Conservation (phyloP, 2,888 invertebrate species). For the Cephus runcator region DNA sequence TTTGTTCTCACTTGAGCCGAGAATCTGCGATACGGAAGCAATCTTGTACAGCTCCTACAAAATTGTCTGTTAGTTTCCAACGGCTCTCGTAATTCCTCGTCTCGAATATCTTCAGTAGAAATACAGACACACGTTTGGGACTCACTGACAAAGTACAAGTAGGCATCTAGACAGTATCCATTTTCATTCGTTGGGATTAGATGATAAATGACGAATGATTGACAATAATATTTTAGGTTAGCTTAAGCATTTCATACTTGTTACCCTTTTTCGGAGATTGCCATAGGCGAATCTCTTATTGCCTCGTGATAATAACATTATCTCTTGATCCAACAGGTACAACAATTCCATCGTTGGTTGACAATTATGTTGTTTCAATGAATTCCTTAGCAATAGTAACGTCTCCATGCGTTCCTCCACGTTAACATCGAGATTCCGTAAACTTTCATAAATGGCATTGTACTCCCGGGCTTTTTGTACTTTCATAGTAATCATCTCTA, state of each 20-base stretch:
- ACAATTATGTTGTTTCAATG: slow-evolving; percentile 73
- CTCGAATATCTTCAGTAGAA: background rate
- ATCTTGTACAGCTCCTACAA: slow-evolving; percentile 50
- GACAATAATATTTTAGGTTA: background rate
- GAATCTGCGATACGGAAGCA: slow-evolving; percentile 46
- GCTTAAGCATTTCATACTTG: slow-evolving; percentile 33
- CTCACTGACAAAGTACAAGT: slow-evolving; percentile 45
- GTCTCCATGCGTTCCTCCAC: slow-evolving; percentile 77
- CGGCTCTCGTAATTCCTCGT: slow-evolving; percentile 42
- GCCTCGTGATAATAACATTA: slow-evolving; percentile 75
- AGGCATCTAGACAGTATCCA: slow-evolving; percentile 36
- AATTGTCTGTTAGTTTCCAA: slow-evolving; percentile 39
- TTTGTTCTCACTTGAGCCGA: slow-evolving; percentile 46
- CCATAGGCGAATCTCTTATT: slow-evolving; percentile 71
- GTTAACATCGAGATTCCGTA: slow-evolving; percentile 71
- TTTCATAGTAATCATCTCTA: slow-evolving; percentile 85
- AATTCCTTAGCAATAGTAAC: slow-evolving; percentile 76
- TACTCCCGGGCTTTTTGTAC: slow-evolving; percentile 83
- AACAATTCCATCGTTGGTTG: slow-evolving; percentile 71
- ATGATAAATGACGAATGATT: background rate
- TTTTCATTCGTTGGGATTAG: background rate
- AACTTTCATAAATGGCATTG: slow-evolving; percentile 77
- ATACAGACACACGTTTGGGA: slow-evolving; percentile 49
- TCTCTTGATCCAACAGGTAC: slow-evolving; percentile 77
- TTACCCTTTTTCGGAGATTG: slow-evolving; percentile 74